phyloP scores from a whole-genome alignment of 2,888 invertebrate species.

The Ornithoptera alexandrae region DNA sequence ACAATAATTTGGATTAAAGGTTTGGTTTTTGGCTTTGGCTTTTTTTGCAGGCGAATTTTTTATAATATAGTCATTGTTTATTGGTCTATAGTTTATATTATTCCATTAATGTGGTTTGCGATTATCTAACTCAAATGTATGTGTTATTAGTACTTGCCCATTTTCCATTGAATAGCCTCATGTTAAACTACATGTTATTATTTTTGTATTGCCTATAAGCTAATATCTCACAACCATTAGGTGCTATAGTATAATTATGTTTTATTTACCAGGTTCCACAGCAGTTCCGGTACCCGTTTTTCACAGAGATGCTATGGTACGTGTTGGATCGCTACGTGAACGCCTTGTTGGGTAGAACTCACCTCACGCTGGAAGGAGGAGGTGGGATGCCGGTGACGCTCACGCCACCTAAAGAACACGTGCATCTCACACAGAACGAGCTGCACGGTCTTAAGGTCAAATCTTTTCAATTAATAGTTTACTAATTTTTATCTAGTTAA shows the following conservation, averaged over 20 bases:
- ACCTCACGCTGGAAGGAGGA: slow-evolving; percentile 77
- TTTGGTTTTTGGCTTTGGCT: too few relatives aligned
- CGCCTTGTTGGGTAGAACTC: slow-evolving; percentile 90
- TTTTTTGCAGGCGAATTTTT: too few relatives aligned
- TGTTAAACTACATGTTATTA: too few relatives aligned
- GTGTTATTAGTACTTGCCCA: too few relatives aligned
- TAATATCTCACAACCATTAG: too few relatives aligned
- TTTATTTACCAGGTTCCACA: slow-evolving; percentile 87
- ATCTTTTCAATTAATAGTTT: background rate
- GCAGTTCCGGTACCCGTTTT: slow-evolving; percentile 98
- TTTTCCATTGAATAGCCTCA: too few relatives aligned
- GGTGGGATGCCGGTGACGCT: slow-evolving; percentile 34
- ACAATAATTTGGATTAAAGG: background rate
- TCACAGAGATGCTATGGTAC: slow-evolving; percentile 99
- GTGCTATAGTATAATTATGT: background rate
- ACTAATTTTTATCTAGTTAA: background rate
- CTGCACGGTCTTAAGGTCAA: slow-evolving; percentile 86
- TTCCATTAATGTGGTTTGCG: too few relatives aligned
- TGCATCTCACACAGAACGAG: slow-evolving; percentile 89
- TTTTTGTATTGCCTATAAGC: too few relatives aligned
- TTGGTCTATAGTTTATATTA: too few relatives aligned
- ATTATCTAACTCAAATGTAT: too few relatives aligned
- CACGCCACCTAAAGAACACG: slow-evolving; percentile 74
- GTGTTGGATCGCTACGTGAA: slow-evolving; percentile 95
- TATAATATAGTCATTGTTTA: too few relatives aligned